These are phyloP conservation scores for Passer domesticus DNA, from an alignment of 2,113 vertebrate genomes.

Conservation along the genomic window DNA sequence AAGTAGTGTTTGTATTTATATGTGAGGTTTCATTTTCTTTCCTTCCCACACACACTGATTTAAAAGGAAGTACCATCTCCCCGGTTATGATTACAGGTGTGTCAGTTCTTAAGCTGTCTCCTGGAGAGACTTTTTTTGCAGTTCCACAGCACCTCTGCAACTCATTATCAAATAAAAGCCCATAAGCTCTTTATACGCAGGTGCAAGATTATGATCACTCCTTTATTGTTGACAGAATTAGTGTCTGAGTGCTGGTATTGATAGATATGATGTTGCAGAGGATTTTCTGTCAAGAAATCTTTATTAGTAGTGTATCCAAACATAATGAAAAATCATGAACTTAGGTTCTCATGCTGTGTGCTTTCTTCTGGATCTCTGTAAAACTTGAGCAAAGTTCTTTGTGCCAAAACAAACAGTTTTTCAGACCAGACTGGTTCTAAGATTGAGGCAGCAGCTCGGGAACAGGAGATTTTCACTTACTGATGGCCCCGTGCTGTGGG, in stretches of 20 bases:
- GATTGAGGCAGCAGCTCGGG: background rate
- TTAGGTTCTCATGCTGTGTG: background rate
- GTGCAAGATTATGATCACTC: conserved; percentile 18
- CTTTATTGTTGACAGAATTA: conserved; percentile 39
- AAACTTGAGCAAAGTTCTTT: conserved; percentile 9
- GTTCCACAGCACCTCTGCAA: background rate
- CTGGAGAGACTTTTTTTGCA: background rate
- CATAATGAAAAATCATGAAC: conserved; percentile 36
- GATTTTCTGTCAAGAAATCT: conserved; percentile 47
- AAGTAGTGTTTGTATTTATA: background rate
- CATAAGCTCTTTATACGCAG: conserved; percentile 31
- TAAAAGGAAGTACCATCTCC: background rate
- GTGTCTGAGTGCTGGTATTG: background rate
- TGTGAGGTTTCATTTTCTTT: background rate
- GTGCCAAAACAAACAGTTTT: background rate
- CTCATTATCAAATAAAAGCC: conserved; percentile 38
- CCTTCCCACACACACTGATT: background rate
- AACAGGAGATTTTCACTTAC: background rate
- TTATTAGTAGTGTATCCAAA: conserved; percentile 41
- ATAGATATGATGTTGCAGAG: background rate
- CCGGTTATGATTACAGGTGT: background rate
- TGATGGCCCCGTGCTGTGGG: fast-evolving
- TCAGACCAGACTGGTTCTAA: background rate
- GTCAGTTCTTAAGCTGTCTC: background rate
- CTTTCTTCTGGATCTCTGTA: conserved; percentile 7